phyloP scores from a whole-genome alignment of 2,797 vertebrate species.

The Limosa lapponica region DNA sequence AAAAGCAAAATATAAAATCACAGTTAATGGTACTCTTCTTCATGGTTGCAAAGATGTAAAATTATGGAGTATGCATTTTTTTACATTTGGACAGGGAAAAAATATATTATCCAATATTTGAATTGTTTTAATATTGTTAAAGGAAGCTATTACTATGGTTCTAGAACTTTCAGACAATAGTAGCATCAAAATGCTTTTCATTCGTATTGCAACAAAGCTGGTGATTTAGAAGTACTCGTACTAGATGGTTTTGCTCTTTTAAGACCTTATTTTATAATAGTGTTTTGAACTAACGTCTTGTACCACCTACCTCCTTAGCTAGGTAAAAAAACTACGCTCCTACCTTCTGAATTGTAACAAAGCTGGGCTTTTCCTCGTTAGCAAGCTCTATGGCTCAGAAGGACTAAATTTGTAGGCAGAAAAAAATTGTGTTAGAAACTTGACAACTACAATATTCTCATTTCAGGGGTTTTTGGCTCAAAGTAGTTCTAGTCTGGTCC shows the following conservation, averaged over 20 bases:
- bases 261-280: background rate
- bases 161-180: background rate
- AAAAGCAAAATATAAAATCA: background rate
- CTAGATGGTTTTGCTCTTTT: background rate
- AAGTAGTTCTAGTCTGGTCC: background rate
- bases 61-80: background rate
- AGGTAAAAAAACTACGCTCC: background rate
- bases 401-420: background rate
- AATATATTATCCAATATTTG: background rate
- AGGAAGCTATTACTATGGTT: background rate
- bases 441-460: background rate
- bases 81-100: background rate
- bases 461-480: background rate
- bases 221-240: background rate
- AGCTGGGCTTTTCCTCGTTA: background rate
- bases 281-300: background rate
- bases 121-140: background rate
- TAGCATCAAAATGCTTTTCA: background rate
- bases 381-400: background rate
- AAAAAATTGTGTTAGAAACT: background rate
- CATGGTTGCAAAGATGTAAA: background rate
- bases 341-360: background rate
- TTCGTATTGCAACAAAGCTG: background rate
- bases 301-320: background rate
- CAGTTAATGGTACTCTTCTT: background rate